A percentile compares a stretch with the other conserved stretches of the same genome.
Evolutionary conservation across 2,113 vertebrate genomes (phyloP).

Genomic region (Trematocara nigrifrons): DNA sequence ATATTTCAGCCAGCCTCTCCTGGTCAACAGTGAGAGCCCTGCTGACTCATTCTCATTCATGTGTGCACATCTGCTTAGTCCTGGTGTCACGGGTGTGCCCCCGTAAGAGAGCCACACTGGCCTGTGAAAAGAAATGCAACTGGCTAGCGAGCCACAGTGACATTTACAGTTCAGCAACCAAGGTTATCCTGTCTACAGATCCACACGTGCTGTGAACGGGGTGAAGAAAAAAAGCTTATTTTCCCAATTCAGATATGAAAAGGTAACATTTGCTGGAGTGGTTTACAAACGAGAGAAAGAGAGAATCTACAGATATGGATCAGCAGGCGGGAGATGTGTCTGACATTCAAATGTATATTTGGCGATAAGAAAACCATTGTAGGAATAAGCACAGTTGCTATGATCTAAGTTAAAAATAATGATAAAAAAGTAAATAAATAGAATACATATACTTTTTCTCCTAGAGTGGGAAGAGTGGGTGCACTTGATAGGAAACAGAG

Average conservation of each 20-base stretch:
- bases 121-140: constrained; percentile 1
- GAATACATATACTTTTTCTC: constrained; percentile 12
- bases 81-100: constrained; percentile 31
- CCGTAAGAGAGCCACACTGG: constrained; percentile 16
- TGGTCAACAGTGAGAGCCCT: constrained; percentile 44
- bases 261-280: constrained; percentile 63
- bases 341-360: constrained; percentile 63
- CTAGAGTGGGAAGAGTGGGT: neutral
- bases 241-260: constrained; percentile 49
- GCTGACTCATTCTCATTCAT: constrained; percentile 63
- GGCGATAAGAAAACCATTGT: constrained; percentile 7
- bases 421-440: neutral
- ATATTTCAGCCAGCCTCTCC: constrained; percentile 12
- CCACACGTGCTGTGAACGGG: constrained; percentile 5
- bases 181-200: constrained; percentile 59
- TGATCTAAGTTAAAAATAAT: neutral
- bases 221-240: constrained; percentile 7
- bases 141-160: constrained; percentile 35
- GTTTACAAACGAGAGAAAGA: neutral
- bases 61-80: constrained; percentile 30
- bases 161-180: constrained; percentile 55
- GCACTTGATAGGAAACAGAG: constrained; percentile 5
- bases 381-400: neutral
- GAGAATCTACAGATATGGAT: constrained; percentile 38
- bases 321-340: constrained; percentile 31